Evolutionary conservation across 2,888 invertebrate genomes (phyloP).

Genomic region (Lottia gigantea): DNA sequence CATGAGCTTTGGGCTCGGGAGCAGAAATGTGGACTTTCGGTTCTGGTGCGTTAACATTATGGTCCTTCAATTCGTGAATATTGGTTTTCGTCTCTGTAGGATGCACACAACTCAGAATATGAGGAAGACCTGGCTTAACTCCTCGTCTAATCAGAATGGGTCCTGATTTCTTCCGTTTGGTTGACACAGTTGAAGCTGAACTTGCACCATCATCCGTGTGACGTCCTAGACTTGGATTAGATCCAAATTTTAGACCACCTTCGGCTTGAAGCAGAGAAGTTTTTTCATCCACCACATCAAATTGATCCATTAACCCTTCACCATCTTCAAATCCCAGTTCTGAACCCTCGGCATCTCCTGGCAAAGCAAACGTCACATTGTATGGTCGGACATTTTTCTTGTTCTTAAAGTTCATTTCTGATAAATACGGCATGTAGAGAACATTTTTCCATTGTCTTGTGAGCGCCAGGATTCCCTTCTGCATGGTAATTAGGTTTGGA

Average conservation of each 20-base stretch:
- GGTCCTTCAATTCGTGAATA: no score
- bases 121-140: slow-evolving; percentile 21
- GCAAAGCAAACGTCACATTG: slow-evolving; percentile 87
- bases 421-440: slow-evolving; percentile 88
- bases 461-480: slow-evolving; percentile 94
- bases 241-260: slow-evolving; percentile 58
- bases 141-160: slow-evolving; percentile 12
- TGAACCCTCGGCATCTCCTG: slow-evolving; percentile 45
- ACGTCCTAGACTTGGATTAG: slow-evolving; percentile 33
- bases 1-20: background rate
- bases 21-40: no score
- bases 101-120: slow-evolving; percentile 25
- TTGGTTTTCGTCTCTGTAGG: slow-evolving; percentile 1
- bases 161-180: slow-evolving; percentile 22
- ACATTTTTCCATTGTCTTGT: slow-evolving; percentile 98
- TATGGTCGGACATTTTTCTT: slow-evolving; percentile 74
- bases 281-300: slow-evolving; percentile 80
- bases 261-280: slow-evolving; percentile 77
- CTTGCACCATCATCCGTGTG: slow-evolving; percentile 32
- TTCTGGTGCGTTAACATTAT: no score
- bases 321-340: slow-evolving; percentile 46
- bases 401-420: slow-evolving; percentile 83
- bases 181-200: slow-evolving; percentile 29
- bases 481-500: slow-evolving; percentile 86
- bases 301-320: slow-evolving; percentile 70